These are phyloP conservation scores for Idaea straminata DNA, from an alignment of 2,888 invertebrate species.

Conservation along the genomic window DNA sequence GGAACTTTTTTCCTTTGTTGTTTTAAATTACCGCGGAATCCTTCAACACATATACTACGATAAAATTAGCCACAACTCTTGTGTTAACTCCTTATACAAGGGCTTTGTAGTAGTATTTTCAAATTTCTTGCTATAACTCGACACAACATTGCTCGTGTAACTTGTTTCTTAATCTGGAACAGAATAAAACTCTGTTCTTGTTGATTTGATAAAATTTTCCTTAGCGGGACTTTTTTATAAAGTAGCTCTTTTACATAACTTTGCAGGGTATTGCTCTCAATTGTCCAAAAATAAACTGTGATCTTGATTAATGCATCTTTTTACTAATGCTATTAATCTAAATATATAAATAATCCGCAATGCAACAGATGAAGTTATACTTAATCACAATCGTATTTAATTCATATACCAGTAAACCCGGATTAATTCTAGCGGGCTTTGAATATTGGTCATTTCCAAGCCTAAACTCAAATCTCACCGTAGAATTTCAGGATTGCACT, in stretches of 20 bases:
- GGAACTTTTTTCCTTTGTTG: conserved; percentile 44
- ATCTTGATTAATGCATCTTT: neutral
- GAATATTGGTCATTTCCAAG: conserved; percentile 14
- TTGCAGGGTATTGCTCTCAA: neutral
- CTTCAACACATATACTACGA: conserved; percentile 28
- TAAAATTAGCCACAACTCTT: conserved; percentile 42
- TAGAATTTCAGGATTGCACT: conserved; percentile 27
- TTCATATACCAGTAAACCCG: neutral
- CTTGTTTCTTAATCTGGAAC: conserved; percentile 13
- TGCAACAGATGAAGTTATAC: neutral
- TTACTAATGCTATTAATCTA: neutral
- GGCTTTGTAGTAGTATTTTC: conserved; percentile 29
- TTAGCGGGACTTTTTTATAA: neutral
- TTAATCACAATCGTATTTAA: conserved; percentile 1
- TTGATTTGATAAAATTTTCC: conserved; percentile 15
- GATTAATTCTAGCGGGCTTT: neutral
- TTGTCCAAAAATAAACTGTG: neutral
- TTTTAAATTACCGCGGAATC: conserved; percentile 41
- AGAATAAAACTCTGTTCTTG: conserved; percentile 11
- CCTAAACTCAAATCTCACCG: conserved; percentile 20
- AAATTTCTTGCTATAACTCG: conserved; percentile 28
- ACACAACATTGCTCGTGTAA: conserved; percentile 11
- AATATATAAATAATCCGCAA: neutral
- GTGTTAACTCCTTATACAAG: conserved; percentile 35
- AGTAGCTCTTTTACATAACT: neutral